Conservation (phyloP, 1,140 invertebrate species). For the Leptinotarsa defecta region DNA sequence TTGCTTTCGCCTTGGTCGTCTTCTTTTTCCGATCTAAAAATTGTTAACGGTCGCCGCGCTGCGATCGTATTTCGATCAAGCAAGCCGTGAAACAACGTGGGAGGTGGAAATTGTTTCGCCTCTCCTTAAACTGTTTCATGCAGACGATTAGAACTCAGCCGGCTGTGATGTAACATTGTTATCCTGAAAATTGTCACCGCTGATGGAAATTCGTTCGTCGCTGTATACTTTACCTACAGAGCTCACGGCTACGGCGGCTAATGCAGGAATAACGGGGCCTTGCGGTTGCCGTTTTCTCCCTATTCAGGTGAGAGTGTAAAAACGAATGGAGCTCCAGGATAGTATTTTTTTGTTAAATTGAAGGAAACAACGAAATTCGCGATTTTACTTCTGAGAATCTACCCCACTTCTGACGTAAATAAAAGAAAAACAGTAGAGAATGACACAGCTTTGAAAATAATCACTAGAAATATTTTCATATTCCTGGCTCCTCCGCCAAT, state of each 20-base stretch:
- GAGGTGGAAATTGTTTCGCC: slow-evolving; percentile 29
- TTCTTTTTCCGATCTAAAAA: slow-evolving; percentile 30
- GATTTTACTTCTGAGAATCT: no score
- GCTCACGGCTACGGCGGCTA: neutral
- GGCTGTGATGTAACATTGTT: slow-evolving; percentile 32
- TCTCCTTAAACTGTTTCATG: slow-evolving; percentile 35
- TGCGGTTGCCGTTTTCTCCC: slow-evolving; percentile 10
- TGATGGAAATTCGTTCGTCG: slow-evolving; percentile 32
- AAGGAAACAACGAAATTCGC: no score
- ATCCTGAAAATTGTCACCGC: slow-evolving; percentile 32
- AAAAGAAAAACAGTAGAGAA: no score
- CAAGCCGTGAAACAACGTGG: slow-evolving; percentile 30
- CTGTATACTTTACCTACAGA: neutral
- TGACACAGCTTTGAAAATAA: no score
- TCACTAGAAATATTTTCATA: no score
- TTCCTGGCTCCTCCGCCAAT: no score
- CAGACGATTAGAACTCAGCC: slow-evolving; percentile 32
- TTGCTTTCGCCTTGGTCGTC: neutral
- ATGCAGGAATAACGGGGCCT: neutral
- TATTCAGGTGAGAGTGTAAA: slow-evolving; percentile 2
- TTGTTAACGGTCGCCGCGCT: slow-evolving; percentile 26
- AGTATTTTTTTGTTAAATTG: no score
- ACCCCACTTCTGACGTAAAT: no score
- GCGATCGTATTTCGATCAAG: slow-evolving; percentile 27
- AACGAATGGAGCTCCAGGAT: no score